Evolutionary conservation across 2,113 vertebrate genomes (phyloP).

Genomic region (Macquaria ambigua): DNA sequence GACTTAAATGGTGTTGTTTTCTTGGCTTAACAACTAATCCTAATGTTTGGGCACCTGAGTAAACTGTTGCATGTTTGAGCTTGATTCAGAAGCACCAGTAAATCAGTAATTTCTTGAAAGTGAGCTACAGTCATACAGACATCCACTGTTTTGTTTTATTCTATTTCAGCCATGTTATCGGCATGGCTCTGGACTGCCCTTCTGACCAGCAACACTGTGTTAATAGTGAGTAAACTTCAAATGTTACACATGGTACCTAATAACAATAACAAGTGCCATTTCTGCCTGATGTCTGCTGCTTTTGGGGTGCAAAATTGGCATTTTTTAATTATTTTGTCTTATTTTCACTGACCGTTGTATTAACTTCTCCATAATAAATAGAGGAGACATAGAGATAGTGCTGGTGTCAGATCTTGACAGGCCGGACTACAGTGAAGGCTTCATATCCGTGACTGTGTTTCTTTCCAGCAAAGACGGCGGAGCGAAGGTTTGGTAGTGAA

Average conservation of each 20-base stretch:
- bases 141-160: too few relatives aligned
- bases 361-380: not conserved
- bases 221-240: too few relatives aligned
- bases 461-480: not conserved
- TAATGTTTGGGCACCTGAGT: slow-evolving; percentile 14
- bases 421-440: not conserved
- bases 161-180: too few relatives aligned
- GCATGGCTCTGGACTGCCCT: too few relatives aligned
- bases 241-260: not conserved
- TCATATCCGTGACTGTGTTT: slow-evolving; percentile 43
- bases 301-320: too few relatives aligned
- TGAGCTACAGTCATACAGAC: too few relatives aligned
- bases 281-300: too few relatives aligned
- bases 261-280: slow-evolving; percentile 5
- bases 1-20: not conserved
- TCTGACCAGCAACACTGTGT: too few relatives aligned
- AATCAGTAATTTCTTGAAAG: too few relatives aligned
- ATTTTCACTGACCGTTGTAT: slow-evolving; percentile 1
- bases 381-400: slow-evolving; percentile 21
- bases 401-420: slow-evolving; percentile 34
- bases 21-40: not conserved
- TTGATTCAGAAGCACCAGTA: not conserved
- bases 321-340: not conserved
- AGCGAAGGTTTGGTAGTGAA: not conserved
- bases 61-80: not conserved